Conservation (phyloP, 2,797 vertebrate species). For the Anguilla marmorata region DNA sequence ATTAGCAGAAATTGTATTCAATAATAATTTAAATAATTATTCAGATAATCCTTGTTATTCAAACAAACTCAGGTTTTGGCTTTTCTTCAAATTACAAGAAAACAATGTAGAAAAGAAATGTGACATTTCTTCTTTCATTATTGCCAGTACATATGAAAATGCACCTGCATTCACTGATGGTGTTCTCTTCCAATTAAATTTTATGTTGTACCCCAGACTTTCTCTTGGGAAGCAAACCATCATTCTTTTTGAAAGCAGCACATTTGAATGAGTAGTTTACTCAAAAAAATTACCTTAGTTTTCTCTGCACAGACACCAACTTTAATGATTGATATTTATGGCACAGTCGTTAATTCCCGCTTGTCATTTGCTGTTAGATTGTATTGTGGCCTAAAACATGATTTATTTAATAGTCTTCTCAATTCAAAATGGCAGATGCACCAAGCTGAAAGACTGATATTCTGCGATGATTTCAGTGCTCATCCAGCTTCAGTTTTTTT, state of each 20-base stretch:
- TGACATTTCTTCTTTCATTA: neutral
- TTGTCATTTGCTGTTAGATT: neutral
- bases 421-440: neutral
- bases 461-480: neutral
- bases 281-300: no score
- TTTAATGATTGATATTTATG: neutral
- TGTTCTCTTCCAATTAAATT: neutral
- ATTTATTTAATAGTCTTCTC: neutral
- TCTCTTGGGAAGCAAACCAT: neutral
- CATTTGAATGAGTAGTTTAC: neutral
- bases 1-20: neutral
- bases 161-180: neutral
- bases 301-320: neutral
- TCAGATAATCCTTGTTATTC: neutral
- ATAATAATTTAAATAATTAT: neutral
- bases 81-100: neutral
- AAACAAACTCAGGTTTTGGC: no score
- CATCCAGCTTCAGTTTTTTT: neutral
- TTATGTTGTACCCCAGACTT: neutral
- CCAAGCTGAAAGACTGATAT: neutral
- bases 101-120: neutral
- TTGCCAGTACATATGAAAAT: neutral
- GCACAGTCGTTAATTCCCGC: neutral
- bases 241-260: neutral
- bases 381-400: neutral